Conservation (phyloP, 2,888 invertebrate genomes). For the Lepidochitona cinerea region DNA sequence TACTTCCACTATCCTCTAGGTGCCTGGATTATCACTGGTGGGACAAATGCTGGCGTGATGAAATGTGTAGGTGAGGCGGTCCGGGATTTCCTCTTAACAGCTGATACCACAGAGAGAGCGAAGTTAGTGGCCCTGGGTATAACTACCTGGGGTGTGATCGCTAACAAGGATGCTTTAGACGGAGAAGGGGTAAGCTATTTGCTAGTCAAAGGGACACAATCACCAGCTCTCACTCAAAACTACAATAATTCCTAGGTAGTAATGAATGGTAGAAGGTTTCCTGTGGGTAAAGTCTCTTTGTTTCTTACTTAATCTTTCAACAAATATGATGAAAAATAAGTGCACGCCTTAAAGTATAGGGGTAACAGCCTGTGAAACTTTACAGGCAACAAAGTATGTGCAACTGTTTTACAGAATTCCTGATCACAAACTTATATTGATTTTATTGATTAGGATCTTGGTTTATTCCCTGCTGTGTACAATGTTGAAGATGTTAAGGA, state of each 20-base stretch:
- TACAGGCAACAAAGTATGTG: too few species aligned
- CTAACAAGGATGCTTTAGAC: slow-evolving; percentile 58
- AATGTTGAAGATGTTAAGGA: slow-evolving; percentile 48
- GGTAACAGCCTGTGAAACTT: too few species aligned
- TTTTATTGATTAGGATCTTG: slow-evolving; percentile 35
- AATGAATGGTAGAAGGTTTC: too few species aligned
- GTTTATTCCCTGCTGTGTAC: slow-evolving; percentile 63
- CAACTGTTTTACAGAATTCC: too few species aligned
- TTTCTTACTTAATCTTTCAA: too few species aligned
- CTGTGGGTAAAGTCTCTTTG: too few species aligned
- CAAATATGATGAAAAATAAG: too few species aligned
- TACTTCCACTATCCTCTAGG: slow-evolving; percentile 47
- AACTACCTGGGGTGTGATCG: slow-evolving; percentile 66
- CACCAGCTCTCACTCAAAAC: too few species aligned
- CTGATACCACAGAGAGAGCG: slow-evolving; percentile 41
- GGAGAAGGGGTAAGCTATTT: slow-evolving; percentile 45
- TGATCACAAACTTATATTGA: not conserved
- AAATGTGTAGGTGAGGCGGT: slow-evolving; percentile 70
- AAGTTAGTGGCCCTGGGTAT: slow-evolving; percentile 65
- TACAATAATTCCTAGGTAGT: too few species aligned
- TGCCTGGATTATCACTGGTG: slow-evolving; percentile 71
- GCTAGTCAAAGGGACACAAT: too few species aligned
- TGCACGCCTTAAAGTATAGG: too few species aligned
- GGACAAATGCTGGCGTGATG: slow-evolving; percentile 69
- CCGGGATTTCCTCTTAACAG: slow-evolving; percentile 58